Evolutionary conservation across 1,140 invertebrate species (phyloP).

Genomic region (Hyles euphorbiae): DNA sequence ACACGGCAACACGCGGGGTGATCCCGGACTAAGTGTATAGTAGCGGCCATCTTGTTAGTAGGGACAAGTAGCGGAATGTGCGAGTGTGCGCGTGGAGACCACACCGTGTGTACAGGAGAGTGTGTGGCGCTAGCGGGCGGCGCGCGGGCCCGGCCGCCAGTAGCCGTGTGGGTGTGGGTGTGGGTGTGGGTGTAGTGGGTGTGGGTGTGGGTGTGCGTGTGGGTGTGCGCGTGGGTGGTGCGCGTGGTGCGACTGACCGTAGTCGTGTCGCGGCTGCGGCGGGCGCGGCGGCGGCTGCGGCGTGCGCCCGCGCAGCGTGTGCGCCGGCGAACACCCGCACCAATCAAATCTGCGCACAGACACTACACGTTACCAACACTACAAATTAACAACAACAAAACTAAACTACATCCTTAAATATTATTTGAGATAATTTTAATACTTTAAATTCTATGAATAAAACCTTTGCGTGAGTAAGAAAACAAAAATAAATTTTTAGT

Average conservation of each 20-base stretch:
- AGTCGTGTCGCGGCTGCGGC: conserved; percentile 88
- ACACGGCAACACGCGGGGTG: conserved; percentile 13
- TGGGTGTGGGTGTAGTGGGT: neutral
- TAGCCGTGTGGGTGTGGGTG: no score
- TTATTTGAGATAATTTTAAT: no score
- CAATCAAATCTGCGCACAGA: conserved; percentile 61
- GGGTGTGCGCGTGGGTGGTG: conserved; percentile 21
- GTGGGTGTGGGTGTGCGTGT: conserved; percentile 11
- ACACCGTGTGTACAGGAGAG: conserved; percentile 48
- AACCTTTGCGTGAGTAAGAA: no score
- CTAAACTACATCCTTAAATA: no score
- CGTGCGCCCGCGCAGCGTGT: conserved; percentile 80
- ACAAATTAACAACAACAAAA: no score
- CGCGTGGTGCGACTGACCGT: conserved; percentile 83
- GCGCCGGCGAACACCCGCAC: conserved; percentile 79
- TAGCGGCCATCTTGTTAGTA: conserved; percentile 62
- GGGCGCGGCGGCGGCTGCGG: conserved; percentile 82
- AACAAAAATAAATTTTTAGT: no score
- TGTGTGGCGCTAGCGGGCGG: no score
- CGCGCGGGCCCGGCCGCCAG: no score
- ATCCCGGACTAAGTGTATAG: conserved; percentile 31
- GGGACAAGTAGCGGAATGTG: conserved; percentile 60
- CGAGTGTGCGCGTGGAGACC: conserved; percentile 64
- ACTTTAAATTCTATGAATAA: no score
- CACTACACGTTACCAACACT: no score